phyloP scores from a whole-genome alignment of 2,888 invertebrate species.

The Pammene fasciana region DNA sequence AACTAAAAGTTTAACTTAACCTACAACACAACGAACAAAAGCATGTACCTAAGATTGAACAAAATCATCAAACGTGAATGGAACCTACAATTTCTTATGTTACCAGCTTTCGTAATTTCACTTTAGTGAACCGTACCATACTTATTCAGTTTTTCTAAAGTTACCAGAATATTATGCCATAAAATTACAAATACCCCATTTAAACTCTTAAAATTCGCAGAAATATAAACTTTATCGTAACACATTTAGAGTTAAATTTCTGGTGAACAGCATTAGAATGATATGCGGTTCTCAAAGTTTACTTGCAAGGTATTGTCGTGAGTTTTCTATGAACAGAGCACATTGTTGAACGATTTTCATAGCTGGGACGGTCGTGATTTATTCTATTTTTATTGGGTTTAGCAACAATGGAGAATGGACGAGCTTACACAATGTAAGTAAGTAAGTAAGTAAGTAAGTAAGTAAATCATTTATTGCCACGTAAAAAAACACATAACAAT shows the following conservation, averaged over 20 bases:
- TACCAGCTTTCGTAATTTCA: neutral
- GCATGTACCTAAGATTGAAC: too few relatives aligned
- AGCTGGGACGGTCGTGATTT: slow-evolving; percentile 32
- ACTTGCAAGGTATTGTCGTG: slow-evolving; percentile 27
- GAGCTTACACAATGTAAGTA: slow-evolving; percentile 18
- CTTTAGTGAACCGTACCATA: slow-evolving; percentile 1
- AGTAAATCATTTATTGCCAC: too few relatives aligned
- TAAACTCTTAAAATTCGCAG: neutral
- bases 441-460: too few relatives aligned
- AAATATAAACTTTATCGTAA: neutral
- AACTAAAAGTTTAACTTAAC: too few relatives aligned
- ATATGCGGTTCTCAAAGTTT: slow-evolving; percentile 22
- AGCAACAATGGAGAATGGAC: slow-evolving; percentile 27
- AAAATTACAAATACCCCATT: neutral
- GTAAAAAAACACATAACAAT: too few relatives aligned
- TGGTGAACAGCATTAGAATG: too few relatives aligned
- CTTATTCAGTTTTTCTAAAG: slow-evolving; percentile 17
- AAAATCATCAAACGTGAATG: too few relatives aligned
- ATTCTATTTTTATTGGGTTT: slow-evolving; percentile 35
- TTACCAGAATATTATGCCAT: neutral
- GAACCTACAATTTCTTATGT: neutral
- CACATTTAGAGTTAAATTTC: neutral
- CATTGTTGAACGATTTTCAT: slow-evolving; percentile 30
- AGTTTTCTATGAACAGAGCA: slow-evolving; percentile 26
- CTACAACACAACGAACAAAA: too few relatives aligned